Evolutionary conservation across 1,140 invertebrate genomes (phyloP).

Genomic region (Papilio dardanus): DNA sequence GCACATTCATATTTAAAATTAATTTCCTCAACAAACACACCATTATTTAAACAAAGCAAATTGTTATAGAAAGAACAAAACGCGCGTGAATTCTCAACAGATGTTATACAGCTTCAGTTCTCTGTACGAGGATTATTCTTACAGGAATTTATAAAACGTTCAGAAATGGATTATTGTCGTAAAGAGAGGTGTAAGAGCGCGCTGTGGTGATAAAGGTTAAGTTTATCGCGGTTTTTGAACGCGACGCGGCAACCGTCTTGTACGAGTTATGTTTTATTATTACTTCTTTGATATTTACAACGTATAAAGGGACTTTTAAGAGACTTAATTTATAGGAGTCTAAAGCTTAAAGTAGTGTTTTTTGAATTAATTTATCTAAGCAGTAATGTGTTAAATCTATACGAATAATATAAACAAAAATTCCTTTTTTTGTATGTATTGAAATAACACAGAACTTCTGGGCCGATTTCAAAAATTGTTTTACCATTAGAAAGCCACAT

Average conservation of each 20-base stretch:
- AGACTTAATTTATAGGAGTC: too few relatives aligned
- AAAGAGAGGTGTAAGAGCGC: constrained; percentile 54
- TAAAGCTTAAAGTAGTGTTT: not conserved
- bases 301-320: not conserved
- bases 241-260: constrained; percentile 24
- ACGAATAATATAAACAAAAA: too few relatives aligned
- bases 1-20: too few relatives aligned
- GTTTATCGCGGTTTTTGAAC: constrained; percentile 62
- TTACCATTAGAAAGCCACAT: too few relatives aligned
- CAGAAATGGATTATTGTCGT: constrained; percentile 64
- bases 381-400: not conserved
- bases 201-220: constrained; percentile 52
- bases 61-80: not conserved
- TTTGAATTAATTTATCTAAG: too few relatives aligned
- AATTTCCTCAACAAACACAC: too few relatives aligned
- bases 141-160: constrained; percentile 56
- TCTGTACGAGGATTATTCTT: constrained; percentile 45
- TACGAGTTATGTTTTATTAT: constrained; percentile 17
- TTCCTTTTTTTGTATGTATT: too few relatives aligned
- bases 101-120: constrained; percentile 34
- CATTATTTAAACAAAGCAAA: not conserved
- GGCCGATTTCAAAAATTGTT: too few relatives aligned
- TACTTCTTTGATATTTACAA: constrained; percentile 17
- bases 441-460: too few relatives aligned
- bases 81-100: constrained; percentile 25